phyloP scores from a whole-genome alignment of 2,888 invertebrate species.

The Acanthopleura granulata region DNA sequence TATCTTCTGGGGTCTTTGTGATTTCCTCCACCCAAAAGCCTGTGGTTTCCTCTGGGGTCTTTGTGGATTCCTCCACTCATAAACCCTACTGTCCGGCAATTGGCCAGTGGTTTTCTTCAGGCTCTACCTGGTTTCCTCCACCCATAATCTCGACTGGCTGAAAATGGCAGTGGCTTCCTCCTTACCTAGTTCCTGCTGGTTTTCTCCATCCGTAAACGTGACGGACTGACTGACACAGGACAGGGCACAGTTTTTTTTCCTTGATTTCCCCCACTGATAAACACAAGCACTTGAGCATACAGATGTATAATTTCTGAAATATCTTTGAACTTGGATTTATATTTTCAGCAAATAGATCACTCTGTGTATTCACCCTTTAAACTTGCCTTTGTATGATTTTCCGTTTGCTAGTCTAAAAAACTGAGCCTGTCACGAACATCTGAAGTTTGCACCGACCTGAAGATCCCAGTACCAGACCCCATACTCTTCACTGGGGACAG shows the following conservation, averaged over 20 bases:
- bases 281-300: background rate
- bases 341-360: too few relatives aligned
- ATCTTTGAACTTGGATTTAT: background rate
- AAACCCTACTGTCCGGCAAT: too few relatives aligned
- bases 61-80: too few relatives aligned
- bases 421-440: constrained; percentile 84
- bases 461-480: constrained; percentile 91
- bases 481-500: constrained; percentile 44
- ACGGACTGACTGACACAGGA: too few relatives aligned
- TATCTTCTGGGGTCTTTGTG: too few relatives aligned
- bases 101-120: too few relatives aligned
- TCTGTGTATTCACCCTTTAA: too few relatives aligned
- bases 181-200: background rate
- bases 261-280: background rate
- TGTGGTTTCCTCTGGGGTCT: too few relatives aligned
- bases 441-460: constrained; percentile 85
- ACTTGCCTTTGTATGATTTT: too few relatives aligned
- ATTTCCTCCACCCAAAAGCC: too few relatives aligned
- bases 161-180: background rate
- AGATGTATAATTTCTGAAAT: background rate
- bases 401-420: constrained; percentile 75
- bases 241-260: constrained; percentile 17
- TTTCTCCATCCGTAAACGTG: too few relatives aligned
- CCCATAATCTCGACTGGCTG: background rate
- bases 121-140: too few relatives aligned